Conservation (phyloP, 2,113 vertebrate genomes). For the Conger conger region DNA sequence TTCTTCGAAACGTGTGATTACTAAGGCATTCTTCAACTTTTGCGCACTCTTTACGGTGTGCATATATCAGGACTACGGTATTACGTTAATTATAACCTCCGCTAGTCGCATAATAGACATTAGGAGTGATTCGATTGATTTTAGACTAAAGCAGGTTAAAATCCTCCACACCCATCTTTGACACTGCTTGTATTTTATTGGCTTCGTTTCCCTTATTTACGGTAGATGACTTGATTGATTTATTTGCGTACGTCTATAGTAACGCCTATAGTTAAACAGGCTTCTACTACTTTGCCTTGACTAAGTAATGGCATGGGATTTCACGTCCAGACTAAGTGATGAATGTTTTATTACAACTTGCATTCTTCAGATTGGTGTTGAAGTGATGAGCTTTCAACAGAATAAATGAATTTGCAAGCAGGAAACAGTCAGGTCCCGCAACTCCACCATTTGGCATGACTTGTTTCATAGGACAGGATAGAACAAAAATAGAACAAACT, state of each 20-base stretch:
- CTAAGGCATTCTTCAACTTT: neutral
- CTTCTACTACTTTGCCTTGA: neutral
- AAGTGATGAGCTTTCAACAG: constrained; percentile 16
- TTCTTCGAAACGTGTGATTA: neutral
- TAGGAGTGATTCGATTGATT: neutral
- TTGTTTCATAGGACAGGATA: constrained; percentile 47
- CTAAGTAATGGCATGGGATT: neutral
- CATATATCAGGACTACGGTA: neutral
- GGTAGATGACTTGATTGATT: neutral
- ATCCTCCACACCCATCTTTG: neutral
- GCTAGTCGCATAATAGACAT: neutral
- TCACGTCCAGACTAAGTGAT: neutral
- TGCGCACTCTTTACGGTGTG: neutral
- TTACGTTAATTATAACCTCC: neutral
- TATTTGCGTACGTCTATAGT: neutral
- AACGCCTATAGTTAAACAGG: neutral
- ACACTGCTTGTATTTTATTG: neutral
- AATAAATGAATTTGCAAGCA: constrained; percentile 19
- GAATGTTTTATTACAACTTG: constrained; percentile 8
- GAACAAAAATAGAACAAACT: constrained; percentile 63
- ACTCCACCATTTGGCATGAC: constrained; percentile 59
- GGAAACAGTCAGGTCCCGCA: constrained; percentile 47
- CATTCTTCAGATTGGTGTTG: neutral
- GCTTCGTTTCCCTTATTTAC: neutral
- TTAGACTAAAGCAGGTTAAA: neutral